phyloP scores from a whole-genome alignment of 2,797 vertebrate species.

The Sphenodon punctatus region DNA sequence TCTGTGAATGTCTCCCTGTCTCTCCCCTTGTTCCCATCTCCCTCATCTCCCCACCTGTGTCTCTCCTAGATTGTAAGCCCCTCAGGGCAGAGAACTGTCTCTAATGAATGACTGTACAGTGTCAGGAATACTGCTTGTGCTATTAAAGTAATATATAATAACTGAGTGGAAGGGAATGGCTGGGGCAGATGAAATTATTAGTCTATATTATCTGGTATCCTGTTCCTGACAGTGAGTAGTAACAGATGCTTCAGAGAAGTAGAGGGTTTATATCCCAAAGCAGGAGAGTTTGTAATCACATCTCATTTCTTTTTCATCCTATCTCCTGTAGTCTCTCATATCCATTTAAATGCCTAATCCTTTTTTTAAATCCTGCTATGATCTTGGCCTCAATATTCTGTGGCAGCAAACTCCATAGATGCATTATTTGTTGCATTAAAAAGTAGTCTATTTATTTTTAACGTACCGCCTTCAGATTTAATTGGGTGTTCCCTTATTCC shows the following conservation, averaged over 20 bases:
- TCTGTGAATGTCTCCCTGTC: too few relatives aligned
- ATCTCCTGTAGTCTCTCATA: neutral
- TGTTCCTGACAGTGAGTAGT: neutral
- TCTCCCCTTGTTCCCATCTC: too few relatives aligned
- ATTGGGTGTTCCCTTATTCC: neutral
- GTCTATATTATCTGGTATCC: neutral
- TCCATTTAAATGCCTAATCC: constrained; percentile 20
- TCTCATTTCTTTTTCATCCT: constrained; percentile 5
- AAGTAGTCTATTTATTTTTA: neutral
- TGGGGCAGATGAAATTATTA: neutral
- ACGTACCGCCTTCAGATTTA: constrained; percentile 3
- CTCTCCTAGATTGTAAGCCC: too few relatives aligned
- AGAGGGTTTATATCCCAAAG: neutral
- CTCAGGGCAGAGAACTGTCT: too few relatives aligned
- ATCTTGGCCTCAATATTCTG: neutral
- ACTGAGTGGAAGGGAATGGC: neutral
- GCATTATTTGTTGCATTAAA: neutral
- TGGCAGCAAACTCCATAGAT: neutral
- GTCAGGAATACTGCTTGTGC: too few relatives aligned
- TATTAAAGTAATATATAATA: too few relatives aligned
- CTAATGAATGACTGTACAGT: too few relatives aligned
- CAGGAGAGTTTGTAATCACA: neutral
- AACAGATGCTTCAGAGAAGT: neutral
- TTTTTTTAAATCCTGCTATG: neutral
- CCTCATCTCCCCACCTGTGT: too few relatives aligned